phyloP scores from a whole-genome alignment of 2,888 invertebrate genomes.

The Pammene fasciana region DNA sequence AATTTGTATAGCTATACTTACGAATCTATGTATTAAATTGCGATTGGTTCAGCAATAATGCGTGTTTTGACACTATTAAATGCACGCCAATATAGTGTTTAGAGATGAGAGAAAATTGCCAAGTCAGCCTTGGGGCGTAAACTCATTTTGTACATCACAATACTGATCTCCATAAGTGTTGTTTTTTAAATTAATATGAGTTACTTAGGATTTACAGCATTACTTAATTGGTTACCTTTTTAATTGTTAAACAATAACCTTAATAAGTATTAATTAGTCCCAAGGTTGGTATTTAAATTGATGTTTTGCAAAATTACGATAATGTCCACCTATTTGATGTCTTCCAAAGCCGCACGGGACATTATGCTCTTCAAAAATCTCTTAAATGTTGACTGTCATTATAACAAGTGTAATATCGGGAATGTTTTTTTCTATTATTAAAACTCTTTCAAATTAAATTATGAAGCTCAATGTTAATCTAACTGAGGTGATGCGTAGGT shows the following conservation, averaged over 20 bases:
- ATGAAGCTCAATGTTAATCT: slow-evolving; percentile 3
- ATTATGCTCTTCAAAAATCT: slow-evolving; percentile 38
- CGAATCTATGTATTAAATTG: slow-evolving; percentile 10
- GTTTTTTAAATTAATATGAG: neutral
- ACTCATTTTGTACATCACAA: slow-evolving; percentile 24
- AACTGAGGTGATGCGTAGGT: slow-evolving; percentile 2
- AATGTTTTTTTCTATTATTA: neutral
- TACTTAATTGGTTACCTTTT: neutral
- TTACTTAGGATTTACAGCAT: neutral
- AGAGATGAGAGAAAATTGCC: slow-evolving; percentile 6
- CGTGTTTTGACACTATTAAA: slow-evolving; percentile 30
- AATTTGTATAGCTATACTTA: slow-evolving; percentile 12
- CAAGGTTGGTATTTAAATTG: slow-evolving; percentile 22
- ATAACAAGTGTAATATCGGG: neutral
- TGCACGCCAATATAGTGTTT: slow-evolving; percentile 26
- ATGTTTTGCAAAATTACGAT: slow-evolving; percentile 37
- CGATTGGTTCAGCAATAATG: slow-evolving; percentile 31
- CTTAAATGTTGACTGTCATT: slow-evolving; percentile 1
- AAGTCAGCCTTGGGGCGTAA: slow-evolving; percentile 26
- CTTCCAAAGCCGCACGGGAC: slow-evolving; percentile 56
- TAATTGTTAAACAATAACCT: neutral
- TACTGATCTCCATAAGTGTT: slow-evolving; percentile 14
- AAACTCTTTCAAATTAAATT: neutral
- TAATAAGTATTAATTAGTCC: neutral
- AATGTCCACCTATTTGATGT: slow-evolving; percentile 56